Evolutionary conservation across 2,113 vertebrate genomes (phyloP).

Genomic region (Tringa solitaria): DNA sequence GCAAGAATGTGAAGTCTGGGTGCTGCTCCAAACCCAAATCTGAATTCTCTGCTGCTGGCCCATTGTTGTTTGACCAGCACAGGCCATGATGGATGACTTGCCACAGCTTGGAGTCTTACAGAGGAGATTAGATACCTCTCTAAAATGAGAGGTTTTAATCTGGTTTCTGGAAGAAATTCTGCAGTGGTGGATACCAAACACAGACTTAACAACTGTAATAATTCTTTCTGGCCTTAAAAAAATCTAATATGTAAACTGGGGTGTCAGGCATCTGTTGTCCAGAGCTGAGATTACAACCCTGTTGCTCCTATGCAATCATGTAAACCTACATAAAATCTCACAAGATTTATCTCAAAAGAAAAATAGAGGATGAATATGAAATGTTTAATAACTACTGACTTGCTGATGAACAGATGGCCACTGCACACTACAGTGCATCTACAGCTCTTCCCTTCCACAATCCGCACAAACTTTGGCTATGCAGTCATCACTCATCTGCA

Average conservation of each 20-base stretch:
- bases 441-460: background rate
- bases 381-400: background rate
- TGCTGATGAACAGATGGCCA: background rate
- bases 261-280: background rate
- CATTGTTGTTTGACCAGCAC: background rate
- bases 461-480: background rate
- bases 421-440: background rate
- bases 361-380: background rate
- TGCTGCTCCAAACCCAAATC: slow-evolving; percentile 22
- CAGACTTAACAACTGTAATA: slow-evolving; percentile 5
- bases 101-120: background rate
- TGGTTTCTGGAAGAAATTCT: slow-evolving; percentile 23
- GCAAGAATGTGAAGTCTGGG: slow-evolving; percentile 29
- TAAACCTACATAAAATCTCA: background rate
- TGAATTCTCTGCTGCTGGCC: background rate
- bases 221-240: background rate
- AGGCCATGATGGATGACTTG: slow-evolving; percentile 31
- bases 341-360: background rate
- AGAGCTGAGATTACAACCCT: background rate
- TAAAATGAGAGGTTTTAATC: slow-evolving; percentile 11
- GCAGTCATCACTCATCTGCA: background rate
- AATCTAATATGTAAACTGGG: slow-evolving; percentile 11
- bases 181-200: background rate
- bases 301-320: background rate
- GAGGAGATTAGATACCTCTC: slow-evolving; percentile 44